Percentiles rank a stretch among this genome's conserved stretches.
Evolutionary conservation across 2,113 vertebrate genomes (phyloP).

Genomic region (Brachyhypopomus occidentalis): DNA sequence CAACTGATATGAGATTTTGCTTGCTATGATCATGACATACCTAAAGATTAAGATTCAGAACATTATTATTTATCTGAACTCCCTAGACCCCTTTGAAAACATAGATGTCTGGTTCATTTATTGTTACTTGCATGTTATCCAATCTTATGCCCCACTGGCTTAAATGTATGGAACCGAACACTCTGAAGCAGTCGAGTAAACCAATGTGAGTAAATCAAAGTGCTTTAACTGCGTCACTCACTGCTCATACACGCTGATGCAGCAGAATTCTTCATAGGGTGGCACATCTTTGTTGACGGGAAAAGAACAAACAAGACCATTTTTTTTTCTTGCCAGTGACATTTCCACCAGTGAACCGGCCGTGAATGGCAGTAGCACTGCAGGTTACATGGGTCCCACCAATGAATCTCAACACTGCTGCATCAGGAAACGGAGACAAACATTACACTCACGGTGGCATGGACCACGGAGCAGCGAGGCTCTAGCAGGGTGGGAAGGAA

Average conservation of each 20-base stretch:
- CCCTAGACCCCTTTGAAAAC: background rate
- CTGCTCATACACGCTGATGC: background rate
- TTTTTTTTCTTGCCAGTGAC: too few relatives aligned
- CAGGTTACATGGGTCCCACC: background rate
- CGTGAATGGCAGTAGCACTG: too few relatives aligned
- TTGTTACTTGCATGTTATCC: background rate
- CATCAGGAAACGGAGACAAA: background rate
- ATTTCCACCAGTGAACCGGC: too few relatives aligned
- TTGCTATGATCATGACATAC: background rate
- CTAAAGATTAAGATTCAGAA: background rate
- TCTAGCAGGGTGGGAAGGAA: background rate
- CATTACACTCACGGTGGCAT: background rate
- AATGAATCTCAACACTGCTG: background rate
- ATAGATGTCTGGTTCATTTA: background rate
- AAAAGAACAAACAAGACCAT: too few relatives aligned
- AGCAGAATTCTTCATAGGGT: background rate
- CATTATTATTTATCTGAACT: slow-evolving; percentile 9
- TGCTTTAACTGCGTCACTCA: background rate
- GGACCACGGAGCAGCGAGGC: background rate
- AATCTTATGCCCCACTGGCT: background rate
- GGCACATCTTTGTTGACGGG: too few relatives aligned
- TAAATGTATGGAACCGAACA: background rate
- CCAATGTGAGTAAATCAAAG: background rate
- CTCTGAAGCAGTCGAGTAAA: too few relatives aligned
- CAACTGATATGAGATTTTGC: background rate